Conservation (phyloP, 2,113 vertebrate species). For the Caranx ignobilis region DNA sequence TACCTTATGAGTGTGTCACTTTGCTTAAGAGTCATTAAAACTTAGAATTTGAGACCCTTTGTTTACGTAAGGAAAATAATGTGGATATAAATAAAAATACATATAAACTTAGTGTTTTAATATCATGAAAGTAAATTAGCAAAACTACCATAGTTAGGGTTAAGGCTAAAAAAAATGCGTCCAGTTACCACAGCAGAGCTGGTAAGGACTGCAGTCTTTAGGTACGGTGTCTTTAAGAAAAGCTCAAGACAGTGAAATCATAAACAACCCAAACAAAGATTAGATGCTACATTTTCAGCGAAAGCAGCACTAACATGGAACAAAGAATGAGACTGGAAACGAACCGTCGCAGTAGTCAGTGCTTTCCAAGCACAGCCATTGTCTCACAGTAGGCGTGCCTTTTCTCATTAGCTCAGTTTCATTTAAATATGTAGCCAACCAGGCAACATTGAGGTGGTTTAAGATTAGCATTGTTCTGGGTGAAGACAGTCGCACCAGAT, state of each 20-base stretch:
- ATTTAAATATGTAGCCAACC: constrained; percentile 73
- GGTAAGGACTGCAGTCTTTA: not conserved
- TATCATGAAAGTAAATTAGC: not conserved
- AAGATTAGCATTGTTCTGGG: constrained; percentile 81
- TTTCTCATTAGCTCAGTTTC: constrained; percentile 78
- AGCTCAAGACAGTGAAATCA: constrained; percentile 10
- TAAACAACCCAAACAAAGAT: constrained; percentile 24
- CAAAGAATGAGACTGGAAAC: constrained; percentile 59
- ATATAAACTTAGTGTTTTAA: not conserved
- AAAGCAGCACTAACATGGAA: constrained; percentile 38
- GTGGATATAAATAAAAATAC: too few species aligned
- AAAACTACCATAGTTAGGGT: not conserved
- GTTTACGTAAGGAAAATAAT: not conserved
- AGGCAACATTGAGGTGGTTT: constrained; percentile 72
- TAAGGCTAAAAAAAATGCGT: not conserved
- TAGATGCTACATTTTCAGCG: constrained; percentile 8
- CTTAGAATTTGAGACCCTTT: not conserved
- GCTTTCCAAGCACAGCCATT: constrained; percentile 77
- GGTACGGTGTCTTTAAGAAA: not conserved
- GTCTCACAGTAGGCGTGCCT: constrained; percentile 70
- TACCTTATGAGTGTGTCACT: not conserved
- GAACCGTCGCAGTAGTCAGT: constrained; percentile 31
- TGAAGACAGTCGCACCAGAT: constrained; percentile 79
- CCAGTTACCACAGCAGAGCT: not conserved
- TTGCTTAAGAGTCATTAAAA: not conserved